These are phyloP conservation scores for Valencia hispanica DNA, from an alignment of 2,797 vertebrate species.

Conservation along the genomic window DNA sequence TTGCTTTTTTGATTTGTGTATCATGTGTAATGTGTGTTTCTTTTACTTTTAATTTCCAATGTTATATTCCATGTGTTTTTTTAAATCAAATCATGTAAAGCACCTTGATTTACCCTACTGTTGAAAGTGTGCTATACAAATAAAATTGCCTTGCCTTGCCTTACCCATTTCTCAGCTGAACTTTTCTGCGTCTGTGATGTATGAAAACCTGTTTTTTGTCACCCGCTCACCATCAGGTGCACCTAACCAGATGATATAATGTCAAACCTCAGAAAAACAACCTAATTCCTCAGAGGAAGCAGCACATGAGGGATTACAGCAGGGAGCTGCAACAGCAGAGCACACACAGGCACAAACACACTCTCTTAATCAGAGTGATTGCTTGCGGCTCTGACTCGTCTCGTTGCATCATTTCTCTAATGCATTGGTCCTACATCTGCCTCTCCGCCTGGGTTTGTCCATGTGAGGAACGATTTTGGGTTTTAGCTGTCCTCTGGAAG, in stretches of 20 bases:
- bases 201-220: slow-evolving; percentile 36
- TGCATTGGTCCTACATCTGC: slow-evolving; percentile 66
- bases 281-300: slow-evolving; percentile 49
- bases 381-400: slow-evolving; percentile 71
- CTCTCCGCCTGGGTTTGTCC: slow-evolving; percentile 24
- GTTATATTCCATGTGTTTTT: too few species aligned
- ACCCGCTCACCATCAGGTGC: slow-evolving; percentile 22
- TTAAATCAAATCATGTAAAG: too few species aligned
- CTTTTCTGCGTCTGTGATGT: slow-evolving; percentile 4
- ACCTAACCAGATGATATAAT: slow-evolving; percentile 47
- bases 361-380: slow-evolving; percentile 75
- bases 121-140: too few species aligned
- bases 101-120: too few species aligned
- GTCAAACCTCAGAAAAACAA: slow-evolving; percentile 48
- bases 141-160: too few species aligned
- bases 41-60: too few species aligned
- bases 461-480: slow-evolving; percentile 15
- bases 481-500: slow-evolving; percentile 30
- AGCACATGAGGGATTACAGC: slow-evolving; percentile 33
- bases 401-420: slow-evolving; percentile 80
- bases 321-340: slow-evolving; percentile 14
- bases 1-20: too few species aligned
- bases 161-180: background rate
- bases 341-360: slow-evolving; percentile 31
- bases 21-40: too few species aligned